Evolutionary conservation across 2,113 vertebrate species (phyloP), one percentile per base, ranked within the genome.

Genomic region (Romanogobio albipinnatus): DNA sequence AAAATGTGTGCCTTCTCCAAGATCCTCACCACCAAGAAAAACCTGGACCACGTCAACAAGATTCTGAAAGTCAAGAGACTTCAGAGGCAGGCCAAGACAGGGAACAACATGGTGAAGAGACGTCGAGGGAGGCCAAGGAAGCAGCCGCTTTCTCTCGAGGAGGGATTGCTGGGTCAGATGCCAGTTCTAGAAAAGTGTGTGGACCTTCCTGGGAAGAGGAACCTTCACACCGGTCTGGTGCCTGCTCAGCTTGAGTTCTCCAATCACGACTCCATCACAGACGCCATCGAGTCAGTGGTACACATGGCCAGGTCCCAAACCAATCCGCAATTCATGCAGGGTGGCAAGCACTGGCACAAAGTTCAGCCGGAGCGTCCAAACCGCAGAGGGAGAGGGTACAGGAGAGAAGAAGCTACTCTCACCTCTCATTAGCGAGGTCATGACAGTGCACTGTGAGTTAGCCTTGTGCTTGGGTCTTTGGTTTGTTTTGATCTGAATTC

Each of bases 31-130:
- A 96, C 96, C 0, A 97, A 97, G 92, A 96, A 96, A 95, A 99
- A 97, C 91, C 94, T 99, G 92, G 98, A 99, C 92, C 98, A 99
- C 0, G 98, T 99, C 91, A 99, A 99, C 95, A 99, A 99, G 93
- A 99, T 99, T 92, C 95, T 99, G 84, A 98, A 97, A 93, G 97
- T 97, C 92, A 99, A 99, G 94, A 93, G 97, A 91, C 96, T 99
- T 92, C 98, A 99, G 95, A 96, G 98, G 94, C 97, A 99, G 95
- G 97, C 98, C 91, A 99, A 99, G 95, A 99, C 98, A 5, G 98
- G 98, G 94, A 99, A 99, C 95, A 99, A 99, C 89, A 97, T 99
- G 62, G 95, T 99, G 86, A 99, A 99, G 94, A 95, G 98, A 88
- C 90, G 95, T 47, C 93, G 97, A 15, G 98, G 98, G 2, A 95